Base-by-base conservation (phyloP, 2,113 vertebrate species). In the Phrynosoma platyrhinos region DNA sequence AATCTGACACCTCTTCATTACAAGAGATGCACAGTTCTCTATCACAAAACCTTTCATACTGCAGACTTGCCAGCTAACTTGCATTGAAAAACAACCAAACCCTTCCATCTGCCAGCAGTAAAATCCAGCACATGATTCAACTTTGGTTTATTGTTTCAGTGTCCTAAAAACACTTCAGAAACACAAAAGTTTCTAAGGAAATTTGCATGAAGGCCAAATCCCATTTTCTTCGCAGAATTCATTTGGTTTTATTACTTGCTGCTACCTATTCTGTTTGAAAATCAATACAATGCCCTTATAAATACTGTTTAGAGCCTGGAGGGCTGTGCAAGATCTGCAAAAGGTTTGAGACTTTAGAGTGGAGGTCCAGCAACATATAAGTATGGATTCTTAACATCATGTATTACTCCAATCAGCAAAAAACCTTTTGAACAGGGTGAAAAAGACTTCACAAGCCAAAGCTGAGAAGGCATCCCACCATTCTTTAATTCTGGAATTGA, bases 1-100 rank as follows among this genome's bases (percentile, higher is more conserved):
- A 92, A 53, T 87, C 85, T 83, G 23, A 88, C 5, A 88, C 91
- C 82, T 90, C 89, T 93, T 93, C 91, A 88, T 9, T 30, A 52
- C 81, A 89, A 79, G 40, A 87, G 86, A 87, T 76, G 64, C 78
- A 27, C 0, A 13, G 30, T 84, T 87, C 62, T 87, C 68, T 89
- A 30, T 78, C 42, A 40, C 40, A 87, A 88, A 85, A 82, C 18
- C 20, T 79, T 62, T 52, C 27, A 79, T 71, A 84, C 68, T 62
- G 66, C 27, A 68, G 75, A 23, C n/a, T 66, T 79, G 6, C 13
- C 18, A 75, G 69, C 84, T 86, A 93, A 66, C 80, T 36, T 74
- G 62, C 88, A 91, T 86, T 93, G 78, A 79, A 77, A 83, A 55
- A 80, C 25, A 55, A 78, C 47, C 16, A 68, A 53, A 30, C 89